A percentile compares a stretch with the other conserved stretches of the same genome.
These are phyloP conservation scores for Cinclus mexicanus DNA, from an alignment of 2,113 vertebrate genomes.

Conservation along the genomic window DNA sequence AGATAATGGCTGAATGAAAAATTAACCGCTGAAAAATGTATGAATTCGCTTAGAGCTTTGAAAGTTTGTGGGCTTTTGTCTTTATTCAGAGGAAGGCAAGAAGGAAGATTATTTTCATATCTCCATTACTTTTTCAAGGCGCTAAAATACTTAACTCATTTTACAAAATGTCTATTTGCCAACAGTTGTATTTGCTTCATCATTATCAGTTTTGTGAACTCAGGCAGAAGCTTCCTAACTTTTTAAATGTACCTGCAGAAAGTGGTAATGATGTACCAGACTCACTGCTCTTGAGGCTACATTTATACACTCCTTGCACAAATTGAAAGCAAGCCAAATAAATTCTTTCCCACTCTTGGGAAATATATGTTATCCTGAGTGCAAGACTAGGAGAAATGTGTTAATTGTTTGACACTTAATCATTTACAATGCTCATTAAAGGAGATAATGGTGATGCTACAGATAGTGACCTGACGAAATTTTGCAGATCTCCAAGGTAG, in stretches of 20 bases:
- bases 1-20: not conserved
- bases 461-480: conserved; percentile 7
- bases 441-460: conserved; percentile 28
- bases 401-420: conserved; percentile 59
- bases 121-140: not conserved
- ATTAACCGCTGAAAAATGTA: not conserved
- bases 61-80: not conserved
- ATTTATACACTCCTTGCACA: not conserved
- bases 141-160: not conserved
- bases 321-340: conserved; percentile 46
- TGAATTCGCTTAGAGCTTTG: not conserved
- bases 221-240: not conserved
- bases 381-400: conserved; percentile 53
- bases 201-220: not conserved
- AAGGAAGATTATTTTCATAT: not conserved
- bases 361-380: conserved; percentile 37
- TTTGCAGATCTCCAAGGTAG: not conserved
- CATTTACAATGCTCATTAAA: conserved; percentile 45
- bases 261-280: not conserved
- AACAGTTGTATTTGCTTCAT: not conserved
- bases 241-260: not conserved
- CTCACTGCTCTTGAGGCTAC: not conserved
- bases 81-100: not conserved
- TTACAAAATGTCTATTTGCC: not conserved
- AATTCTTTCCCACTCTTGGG: conserved; percentile 15